A percentile compares a stretch with the other conserved stretches of the same genome.
These are phyloP conservation scores for Panthera uncia DNA, from an alignment of 2,113 vertebrate species.

Conservation along the genomic window DNA sequence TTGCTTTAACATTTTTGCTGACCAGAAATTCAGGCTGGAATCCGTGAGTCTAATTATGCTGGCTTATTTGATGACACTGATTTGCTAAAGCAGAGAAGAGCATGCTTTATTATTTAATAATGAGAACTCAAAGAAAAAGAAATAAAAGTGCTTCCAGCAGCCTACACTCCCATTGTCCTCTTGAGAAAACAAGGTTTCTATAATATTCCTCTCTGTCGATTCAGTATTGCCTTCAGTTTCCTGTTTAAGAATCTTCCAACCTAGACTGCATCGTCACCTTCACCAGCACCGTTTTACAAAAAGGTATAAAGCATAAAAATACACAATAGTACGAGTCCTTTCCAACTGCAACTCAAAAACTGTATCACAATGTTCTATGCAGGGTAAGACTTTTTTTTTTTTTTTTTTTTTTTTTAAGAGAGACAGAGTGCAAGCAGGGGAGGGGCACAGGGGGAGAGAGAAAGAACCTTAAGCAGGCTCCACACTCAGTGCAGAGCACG, in stretches of 20 bases:
- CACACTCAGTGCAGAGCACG: no score
- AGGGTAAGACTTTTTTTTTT: background rate
- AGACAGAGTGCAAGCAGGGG: no score
- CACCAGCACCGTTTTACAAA: background rate
- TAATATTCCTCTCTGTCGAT: background rate
- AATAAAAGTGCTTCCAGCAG: background rate
- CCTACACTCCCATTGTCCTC: background rate
- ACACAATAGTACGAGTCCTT: background rate
- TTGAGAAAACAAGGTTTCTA: background rate
- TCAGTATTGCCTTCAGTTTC: background rate
- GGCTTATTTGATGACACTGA: background rate
- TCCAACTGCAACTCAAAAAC: background rate
- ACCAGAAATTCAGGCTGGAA: constrained; percentile 1
- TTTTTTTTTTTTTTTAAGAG: no score
- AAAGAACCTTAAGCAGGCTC: no score
- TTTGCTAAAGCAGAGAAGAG: constrained; percentile 24
- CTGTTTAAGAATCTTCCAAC: background rate
- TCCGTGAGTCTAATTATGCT: constrained; percentile 21
- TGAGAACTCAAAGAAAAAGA: background rate
- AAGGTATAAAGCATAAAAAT: background rate
- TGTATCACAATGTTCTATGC: background rate
- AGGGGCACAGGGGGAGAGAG: no score
- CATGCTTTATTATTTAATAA: constrained; percentile 41
- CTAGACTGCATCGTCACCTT: background rate
- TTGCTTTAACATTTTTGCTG: background rate